phyloP scores from a whole-genome alignment of 2,797 vertebrate genomes.

The Antennarius maculatus region DNA sequence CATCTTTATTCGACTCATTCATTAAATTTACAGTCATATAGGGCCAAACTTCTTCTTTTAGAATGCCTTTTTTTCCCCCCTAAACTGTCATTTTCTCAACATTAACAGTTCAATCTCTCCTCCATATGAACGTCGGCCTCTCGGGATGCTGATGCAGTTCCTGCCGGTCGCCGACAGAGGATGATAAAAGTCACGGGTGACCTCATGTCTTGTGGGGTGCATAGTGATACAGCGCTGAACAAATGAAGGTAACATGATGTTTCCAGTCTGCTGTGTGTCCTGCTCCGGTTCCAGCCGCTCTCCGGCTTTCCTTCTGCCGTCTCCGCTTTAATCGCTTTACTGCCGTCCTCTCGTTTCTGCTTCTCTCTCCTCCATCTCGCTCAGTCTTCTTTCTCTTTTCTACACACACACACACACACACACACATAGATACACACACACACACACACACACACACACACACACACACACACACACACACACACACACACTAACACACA shows the following conservation, averaged over 20 bases:
- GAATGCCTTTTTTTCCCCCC: not conserved
- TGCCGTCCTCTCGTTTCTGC: conserved; percentile 47
- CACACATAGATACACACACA: conserved; percentile 20
- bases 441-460: conserved; percentile 25
- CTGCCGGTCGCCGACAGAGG: conserved; percentile 65
- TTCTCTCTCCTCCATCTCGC: conserved; percentile 7
- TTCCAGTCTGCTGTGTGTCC: conserved; percentile 58
- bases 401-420: conserved; percentile 28
- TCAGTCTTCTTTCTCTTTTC: conserved; percentile 9
- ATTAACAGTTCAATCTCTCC: not conserved
- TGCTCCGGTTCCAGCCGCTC: conserved; percentile 50
- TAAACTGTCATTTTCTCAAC: not conserved
- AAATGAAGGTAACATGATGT: conserved; percentile 61
- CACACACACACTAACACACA: conserved; percentile 28
- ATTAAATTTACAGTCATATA: too few species aligned
- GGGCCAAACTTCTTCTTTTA: too few species aligned
- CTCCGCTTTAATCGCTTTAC: conserved; percentile 64
- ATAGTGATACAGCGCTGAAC: conserved; percentile 51
- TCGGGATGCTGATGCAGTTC: conserved; percentile 45
- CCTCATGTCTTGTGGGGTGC: conserved; percentile 35
- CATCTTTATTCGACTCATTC: not conserved
- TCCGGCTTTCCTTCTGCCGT: conserved; percentile 62
- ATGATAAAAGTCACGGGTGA: conserved; percentile 47
- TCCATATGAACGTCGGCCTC: not conserved
- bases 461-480: conserved; percentile 11